A percentile compares a stretch with the other conserved stretches of the same genome.
Evolutionary conservation across 1,140 invertebrate genomes (phyloP).

Genomic region (Goniozus legneri): DNA sequence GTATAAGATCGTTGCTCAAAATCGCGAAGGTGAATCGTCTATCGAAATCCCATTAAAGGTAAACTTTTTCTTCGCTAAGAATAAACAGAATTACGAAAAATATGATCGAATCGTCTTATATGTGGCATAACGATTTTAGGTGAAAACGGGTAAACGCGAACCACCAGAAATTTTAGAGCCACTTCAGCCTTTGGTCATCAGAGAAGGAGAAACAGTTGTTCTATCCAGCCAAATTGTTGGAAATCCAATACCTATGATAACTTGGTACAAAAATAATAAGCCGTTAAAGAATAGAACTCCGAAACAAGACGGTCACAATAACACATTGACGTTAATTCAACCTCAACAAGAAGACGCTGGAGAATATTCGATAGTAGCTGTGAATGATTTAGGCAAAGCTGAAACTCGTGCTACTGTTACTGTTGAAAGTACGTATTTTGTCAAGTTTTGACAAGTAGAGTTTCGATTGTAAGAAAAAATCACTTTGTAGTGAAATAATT

Average conservation of each 20-base stretch:
- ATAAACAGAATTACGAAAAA: too few species aligned
- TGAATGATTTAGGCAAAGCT: slow-evolving; percentile 71
- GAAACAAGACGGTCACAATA: slow-evolving; percentile 66
- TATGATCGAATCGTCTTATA: too few species aligned
- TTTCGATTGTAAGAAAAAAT: neutral
- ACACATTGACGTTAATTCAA: slow-evolving; percentile 66
- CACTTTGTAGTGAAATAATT: neutral
- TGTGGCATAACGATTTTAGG: slow-evolving; percentile 32
- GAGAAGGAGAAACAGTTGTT: slow-evolving; percentile 73
- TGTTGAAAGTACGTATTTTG: slow-evolving; percentile 67
- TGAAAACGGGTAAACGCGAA: slow-evolving; percentile 70
- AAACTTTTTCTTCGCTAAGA: neutral
- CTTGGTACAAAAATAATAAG: slow-evolving; percentile 77
- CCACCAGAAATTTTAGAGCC: slow-evolving; percentile 79
- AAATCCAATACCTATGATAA: slow-evolving; percentile 73
- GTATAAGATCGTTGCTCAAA: slow-evolving; percentile 84
- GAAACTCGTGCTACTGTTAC: slow-evolving; percentile 73
- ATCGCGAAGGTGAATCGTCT: slow-evolving; percentile 84
- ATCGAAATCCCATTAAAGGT: slow-evolving; percentile 77
- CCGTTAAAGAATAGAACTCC: slow-evolving; percentile 58
- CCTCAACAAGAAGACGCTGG: slow-evolving; percentile 66
- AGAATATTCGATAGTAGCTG: slow-evolving; percentile 77
- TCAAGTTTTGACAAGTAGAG: neutral
- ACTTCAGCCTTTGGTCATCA: slow-evolving; percentile 68
- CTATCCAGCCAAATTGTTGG: slow-evolving; percentile 76